phyloP scores from a whole-genome alignment of 2,797 vertebrate species.

The Eurystomus glaucurus region DNA sequence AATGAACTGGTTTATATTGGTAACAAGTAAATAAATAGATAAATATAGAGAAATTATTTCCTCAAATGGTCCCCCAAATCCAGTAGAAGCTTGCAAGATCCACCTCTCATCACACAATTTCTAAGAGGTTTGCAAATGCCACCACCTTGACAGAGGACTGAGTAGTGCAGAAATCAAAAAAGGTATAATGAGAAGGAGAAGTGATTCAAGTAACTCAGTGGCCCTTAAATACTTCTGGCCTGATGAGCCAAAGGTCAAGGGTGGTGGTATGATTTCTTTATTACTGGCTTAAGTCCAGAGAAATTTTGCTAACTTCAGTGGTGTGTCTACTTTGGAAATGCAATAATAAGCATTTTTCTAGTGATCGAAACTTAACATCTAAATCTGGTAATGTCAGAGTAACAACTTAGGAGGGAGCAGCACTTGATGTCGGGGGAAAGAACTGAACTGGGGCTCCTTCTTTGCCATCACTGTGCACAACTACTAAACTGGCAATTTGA shows the following conservation, averaged over 20 bases:
- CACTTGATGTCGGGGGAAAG: neutral
- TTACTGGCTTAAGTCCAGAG: neutral
- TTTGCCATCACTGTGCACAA: neutral
- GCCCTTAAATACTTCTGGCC: neutral
- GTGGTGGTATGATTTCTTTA: neutral
- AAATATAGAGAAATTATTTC: neutral
- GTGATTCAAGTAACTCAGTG: neutral
- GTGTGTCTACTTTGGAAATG: neutral
- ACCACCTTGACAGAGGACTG: neutral
- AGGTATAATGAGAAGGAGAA: neutral
- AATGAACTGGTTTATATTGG: neutral
- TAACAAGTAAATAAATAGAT: neutral
- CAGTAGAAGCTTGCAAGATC: neutral
- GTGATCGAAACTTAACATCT: neutral
- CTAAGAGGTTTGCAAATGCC: neutral
- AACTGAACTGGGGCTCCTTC: neutral
- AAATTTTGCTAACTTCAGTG: neutral
- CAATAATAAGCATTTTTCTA: neutral
- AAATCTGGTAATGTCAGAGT: neutral
- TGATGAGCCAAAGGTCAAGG: neutral
- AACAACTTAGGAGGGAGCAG: neutral
- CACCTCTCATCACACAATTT: neutral
- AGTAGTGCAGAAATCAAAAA: neutral
- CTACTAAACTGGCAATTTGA: neutral
- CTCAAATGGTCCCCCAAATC: neutral